phyloP scores from a whole-genome alignment of 2,888 invertebrate species.

The Coronaproctus castanopsis region DNA sequence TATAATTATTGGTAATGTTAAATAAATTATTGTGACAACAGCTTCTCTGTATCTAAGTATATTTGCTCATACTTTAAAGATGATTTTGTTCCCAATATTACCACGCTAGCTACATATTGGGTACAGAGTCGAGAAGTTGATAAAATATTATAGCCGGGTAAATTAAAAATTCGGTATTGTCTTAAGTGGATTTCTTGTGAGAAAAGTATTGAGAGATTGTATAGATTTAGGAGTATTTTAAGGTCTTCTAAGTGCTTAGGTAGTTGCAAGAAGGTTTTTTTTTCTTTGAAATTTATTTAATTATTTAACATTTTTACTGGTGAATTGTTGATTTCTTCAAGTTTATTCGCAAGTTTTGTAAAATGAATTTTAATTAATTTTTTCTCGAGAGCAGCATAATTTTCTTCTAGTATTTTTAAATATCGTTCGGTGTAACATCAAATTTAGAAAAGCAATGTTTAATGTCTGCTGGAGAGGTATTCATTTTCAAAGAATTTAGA shows the following conservation, averaged over 20 bases:
- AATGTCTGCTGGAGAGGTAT: not conserved
- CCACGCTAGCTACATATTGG: too few relatives aligned
- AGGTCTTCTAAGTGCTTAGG: too few relatives aligned
- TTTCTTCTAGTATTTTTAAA: not conserved
- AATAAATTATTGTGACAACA: not conserved
- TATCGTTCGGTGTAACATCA: not conserved
- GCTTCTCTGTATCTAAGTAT: not conserved
- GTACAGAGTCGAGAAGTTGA: too few relatives aligned
- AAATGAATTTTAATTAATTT: not conserved
- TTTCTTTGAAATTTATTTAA: not conserved
- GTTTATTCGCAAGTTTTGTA: not conserved
- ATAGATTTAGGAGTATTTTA: too few relatives aligned
- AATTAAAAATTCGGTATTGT: too few relatives aligned
- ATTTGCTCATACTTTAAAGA: not conserved
- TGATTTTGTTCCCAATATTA: not conserved
- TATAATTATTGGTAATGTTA: not conserved
- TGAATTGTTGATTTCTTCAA: not conserved
- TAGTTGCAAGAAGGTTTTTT: not conserved
- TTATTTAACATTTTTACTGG: not conserved
- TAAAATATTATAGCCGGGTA: too few relatives aligned
- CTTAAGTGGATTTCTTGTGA: too few relatives aligned
- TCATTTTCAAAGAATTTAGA: not conserved
- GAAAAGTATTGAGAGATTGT: too few relatives aligned
- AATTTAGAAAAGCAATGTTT: not conserved
- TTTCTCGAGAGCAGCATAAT: not conserved